Conservation (phyloP, 2,888 invertebrate species). For the Stramonita haemastoma region DNA sequence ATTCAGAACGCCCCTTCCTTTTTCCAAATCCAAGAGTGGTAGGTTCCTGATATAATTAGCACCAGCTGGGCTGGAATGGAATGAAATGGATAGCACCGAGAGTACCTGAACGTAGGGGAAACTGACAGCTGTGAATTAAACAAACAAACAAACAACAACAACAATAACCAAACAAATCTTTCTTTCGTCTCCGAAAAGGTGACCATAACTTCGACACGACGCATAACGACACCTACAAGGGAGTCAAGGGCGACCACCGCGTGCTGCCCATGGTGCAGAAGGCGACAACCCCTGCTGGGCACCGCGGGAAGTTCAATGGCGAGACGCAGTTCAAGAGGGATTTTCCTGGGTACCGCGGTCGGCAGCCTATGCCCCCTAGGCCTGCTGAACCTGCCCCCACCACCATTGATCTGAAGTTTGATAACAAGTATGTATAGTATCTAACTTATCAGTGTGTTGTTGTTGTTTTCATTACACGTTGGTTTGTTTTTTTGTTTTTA, state of each 20-base stretch:
- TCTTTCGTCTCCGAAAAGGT: slow-evolving; percentile 55
- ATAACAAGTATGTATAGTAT: slow-evolving; percentile 73
- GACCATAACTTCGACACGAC: slow-evolving; percentile 67
- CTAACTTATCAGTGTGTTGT: too few species aligned
- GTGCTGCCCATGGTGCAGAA: slow-evolving; percentile 56
- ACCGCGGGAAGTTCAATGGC: slow-evolving; percentile 61
- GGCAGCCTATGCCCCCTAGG: slow-evolving; percentile 63
- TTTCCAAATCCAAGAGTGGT: too few species aligned
- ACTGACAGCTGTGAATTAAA: too few species aligned
- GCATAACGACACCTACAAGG: slow-evolving; percentile 66
- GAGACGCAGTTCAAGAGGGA: slow-evolving; percentile 68
- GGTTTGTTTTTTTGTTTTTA: too few species aligned
- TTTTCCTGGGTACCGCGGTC: slow-evolving; percentile 62
- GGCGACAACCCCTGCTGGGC: slow-evolving; percentile 48
- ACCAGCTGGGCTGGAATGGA: too few species aligned
- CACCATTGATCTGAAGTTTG: slow-evolving; percentile 71
- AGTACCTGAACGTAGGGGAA: too few species aligned
- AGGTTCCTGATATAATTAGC: too few species aligned
- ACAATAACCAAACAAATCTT: not conserved
- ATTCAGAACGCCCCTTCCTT: too few species aligned
- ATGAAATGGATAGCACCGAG: too few species aligned
- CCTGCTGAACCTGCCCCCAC: slow-evolving; percentile 69
- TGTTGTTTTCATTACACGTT: too few species aligned
- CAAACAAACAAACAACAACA: too few species aligned
- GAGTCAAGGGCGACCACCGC: slow-evolving; percentile 63